These are phyloP conservation scores for Gisinianus flammeolus DNA, from an alignment of 2,888 invertebrate genomes.

Conservation along the genomic window DNA sequence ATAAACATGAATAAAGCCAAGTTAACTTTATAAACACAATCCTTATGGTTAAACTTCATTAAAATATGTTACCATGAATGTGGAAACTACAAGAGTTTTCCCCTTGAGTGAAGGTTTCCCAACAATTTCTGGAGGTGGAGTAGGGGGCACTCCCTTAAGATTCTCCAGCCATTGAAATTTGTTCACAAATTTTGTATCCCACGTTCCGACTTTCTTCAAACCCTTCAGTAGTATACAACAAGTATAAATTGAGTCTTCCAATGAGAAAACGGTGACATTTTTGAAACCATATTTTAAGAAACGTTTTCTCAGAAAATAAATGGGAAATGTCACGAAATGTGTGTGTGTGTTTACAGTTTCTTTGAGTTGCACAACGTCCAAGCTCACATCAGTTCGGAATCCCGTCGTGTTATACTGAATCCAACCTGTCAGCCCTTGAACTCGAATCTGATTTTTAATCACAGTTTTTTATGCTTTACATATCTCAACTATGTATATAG, in stretches of 20 bases:
- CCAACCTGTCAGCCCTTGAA: conserved; percentile 88
- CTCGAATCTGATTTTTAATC: conserved; percentile 72
- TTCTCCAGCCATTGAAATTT: conserved; percentile 15
- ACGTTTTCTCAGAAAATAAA: background rate
- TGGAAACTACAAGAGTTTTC: conserved; percentile 76
- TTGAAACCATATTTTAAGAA: background rate
- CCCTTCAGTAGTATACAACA: conserved; percentile 63
- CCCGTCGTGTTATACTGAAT: conserved; percentile 94
- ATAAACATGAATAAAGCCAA: background rate
- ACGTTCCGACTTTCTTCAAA: conserved; percentile 81
- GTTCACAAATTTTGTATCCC: conserved; percentile 66
- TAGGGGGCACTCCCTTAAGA: background rate
- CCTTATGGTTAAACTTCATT: background rate
- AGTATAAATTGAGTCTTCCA: background rate
- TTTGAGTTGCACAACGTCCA: conserved; percentile 89
- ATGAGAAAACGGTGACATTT: background rate
- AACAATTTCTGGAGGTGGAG: background rate
- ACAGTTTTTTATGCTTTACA: too few relatives aligned
- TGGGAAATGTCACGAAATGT: background rate
- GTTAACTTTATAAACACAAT: conserved; percentile 50
- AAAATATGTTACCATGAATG: conserved; percentile 76
- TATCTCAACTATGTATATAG: background rate
- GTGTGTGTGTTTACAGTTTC: conserved; percentile 65
- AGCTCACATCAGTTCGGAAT: conserved; percentile 85
- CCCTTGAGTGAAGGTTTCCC: conserved; percentile 20